Base-by-base conservation (phyloP, 2,888 invertebrate genomes). In the Standfussiana lucernea region DNA sequence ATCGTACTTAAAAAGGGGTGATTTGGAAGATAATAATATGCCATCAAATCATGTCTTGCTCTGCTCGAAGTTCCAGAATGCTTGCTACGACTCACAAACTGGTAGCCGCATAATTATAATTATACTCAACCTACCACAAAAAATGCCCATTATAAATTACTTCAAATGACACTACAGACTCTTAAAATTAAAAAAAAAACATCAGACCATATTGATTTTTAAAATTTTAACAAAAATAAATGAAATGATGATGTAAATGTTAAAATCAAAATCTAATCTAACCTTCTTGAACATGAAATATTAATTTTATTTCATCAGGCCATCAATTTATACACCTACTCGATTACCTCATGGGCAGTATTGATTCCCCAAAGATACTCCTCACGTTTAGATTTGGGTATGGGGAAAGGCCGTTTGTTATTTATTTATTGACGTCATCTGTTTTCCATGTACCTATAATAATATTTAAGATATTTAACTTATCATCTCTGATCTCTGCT, bases 401-500 rank as follows among this genome's bases (percentile, higher is more conserved):
- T 7, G 15, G 32, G 32, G 35, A 1, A 66, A 53, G 15, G 73
- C 18, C 2, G 24, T 37, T 47, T n/a, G n/a, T 37, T 65, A n/a
- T 28, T 24, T 50, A 50, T 42, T 15, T 2, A 5, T 35, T 56
- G 40, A 56, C 61, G 53, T 80, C 74, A 74, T 42, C 24, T 79
- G 32, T 32, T 61, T 40, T 11, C 65, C 24, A 42, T 37, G 32
- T 2, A 21, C 13, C 42, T 28, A 24, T 28, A 5, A 67, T 62
- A 62, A 69, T 79, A 75, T 66, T 72, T 50, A 74, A 68, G 28
- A 62, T 77, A 68, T 42, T 50, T 18, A 18, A 28, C 28, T 40
- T 42, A 64, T 67, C 21, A 67, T 68, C 59, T 68, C n/a, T 56
- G 67, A 84, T 84, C 42, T 64, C 67, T 64, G 45, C 35, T 70